Base-by-base conservation (phyloP, 2,113 vertebrate genomes). In the Spea bombifrons region DNA sequence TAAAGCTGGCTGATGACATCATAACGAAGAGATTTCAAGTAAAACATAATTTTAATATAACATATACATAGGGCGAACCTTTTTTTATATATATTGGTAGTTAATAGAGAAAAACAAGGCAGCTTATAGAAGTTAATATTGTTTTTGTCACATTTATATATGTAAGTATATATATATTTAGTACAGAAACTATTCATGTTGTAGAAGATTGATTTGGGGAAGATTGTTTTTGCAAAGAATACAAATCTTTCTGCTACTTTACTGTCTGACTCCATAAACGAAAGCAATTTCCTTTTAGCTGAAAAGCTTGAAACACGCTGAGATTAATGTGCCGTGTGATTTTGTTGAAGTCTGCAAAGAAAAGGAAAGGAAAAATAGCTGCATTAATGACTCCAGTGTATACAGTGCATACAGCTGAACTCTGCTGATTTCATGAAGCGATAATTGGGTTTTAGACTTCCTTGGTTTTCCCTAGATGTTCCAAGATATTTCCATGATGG, bases 241-340 rank as follows among this genome's bases (percentile, higher is more conserved):
- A 59, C 52, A 43, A 73, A 15, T 47, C 15, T 16, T 5, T 5
- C 44, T 5, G 55, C 55, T 61, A 16, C 15, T 12, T 61, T 61
- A 8, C 43, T 8, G 71, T 73, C 44, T 72, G 49, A 53, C 49
- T 53, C 7, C 57, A 5, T 8, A 66, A 75, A 66, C 48, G 15
- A 4, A 43, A 75, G 73, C 17, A 66, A 75, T 66, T 53, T 52
- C 63, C 61, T 53, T 75, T 75, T 66, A 75, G 48, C 73, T 75
- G 63, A 75, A 47, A 13, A 46, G 63, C 61, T 12, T 66, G 44
- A 75, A 75, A 66, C 63, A 7, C 63, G 48, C 63, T 66, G 73
- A 66, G 63, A 47, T 65, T 75, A 75, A 66, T 75, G 73, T 66
- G 30, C 48, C 66, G 48, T 15, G 63, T 13, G 63, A 66, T 66